Percentiles rank a stretch among this genome's conserved stretches.
Evolutionary conservation across 1,140 invertebrate genomes (phyloP).

Genomic region (Penaeus japonicus): DNA sequence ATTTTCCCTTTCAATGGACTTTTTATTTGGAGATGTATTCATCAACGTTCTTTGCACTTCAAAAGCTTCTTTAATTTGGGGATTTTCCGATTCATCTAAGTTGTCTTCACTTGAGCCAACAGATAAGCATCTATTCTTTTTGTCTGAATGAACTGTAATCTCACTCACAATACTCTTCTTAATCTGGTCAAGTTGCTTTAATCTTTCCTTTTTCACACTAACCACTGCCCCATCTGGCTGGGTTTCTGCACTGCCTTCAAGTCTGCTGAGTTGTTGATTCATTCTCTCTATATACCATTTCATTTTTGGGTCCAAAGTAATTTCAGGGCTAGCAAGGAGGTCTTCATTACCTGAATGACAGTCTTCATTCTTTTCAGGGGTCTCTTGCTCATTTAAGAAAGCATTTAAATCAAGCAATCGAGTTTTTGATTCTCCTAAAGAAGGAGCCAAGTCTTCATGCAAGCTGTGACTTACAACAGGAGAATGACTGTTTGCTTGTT

Average conservation of each 20-base stretch:
- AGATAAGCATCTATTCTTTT: too few relatives aligned
- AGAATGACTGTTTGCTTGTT: neutral
- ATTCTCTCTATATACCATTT: slow-evolving; percentile 8
- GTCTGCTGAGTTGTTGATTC: neutral
- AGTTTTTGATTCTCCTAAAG: neutral
- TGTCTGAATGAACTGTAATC: too few relatives aligned
- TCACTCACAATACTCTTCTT: too few relatives aligned
- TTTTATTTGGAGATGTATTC: too few relatives aligned
- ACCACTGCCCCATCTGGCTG: neutral
- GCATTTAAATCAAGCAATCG: too few relatives aligned
- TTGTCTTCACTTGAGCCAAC: too few relatives aligned
- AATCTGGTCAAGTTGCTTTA: too few relatives aligned
- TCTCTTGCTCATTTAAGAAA: neutral
- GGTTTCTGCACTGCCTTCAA: neutral
- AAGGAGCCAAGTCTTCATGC: neutral
- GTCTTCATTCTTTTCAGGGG: neutral
- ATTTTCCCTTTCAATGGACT: too few relatives aligned
- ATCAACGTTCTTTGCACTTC: too few relatives aligned
- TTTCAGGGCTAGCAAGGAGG: slow-evolving; percentile 22
- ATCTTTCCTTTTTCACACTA: neutral
- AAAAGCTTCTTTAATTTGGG: too few relatives aligned
- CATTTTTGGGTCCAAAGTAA: slow-evolving; percentile 13
- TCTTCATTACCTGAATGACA: neutral
- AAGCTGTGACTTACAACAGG: too few relatives aligned
- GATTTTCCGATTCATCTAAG: too few relatives aligned